Base-by-base conservation (phyloP, 2,797 vertebrate species). In the Adrianichthys oophorus region DNA sequence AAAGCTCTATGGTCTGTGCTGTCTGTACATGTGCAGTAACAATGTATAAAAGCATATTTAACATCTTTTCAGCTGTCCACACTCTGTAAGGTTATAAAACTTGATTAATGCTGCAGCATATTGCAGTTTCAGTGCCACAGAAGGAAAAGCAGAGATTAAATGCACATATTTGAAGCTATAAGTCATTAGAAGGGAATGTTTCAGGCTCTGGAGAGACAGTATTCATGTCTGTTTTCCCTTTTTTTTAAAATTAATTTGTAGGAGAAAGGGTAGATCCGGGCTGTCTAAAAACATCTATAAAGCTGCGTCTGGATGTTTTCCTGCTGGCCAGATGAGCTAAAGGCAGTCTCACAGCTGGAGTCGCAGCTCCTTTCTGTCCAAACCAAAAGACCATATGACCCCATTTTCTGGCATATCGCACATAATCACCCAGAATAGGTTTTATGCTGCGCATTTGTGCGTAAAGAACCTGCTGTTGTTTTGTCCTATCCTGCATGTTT, bases 321-420 rank as follows among this genome's bases (percentile, higher is more conserved):
- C 80, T 72, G 78, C 81, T 80, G 74, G 63, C 68, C 64, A 74
- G 76, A 79, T 82, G 68, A 85, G 73, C 76, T 66, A 45, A 68
- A 75, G 54, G 63, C 68, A 45, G 60, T n/a, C 56, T 79, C 83
- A 78, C 78, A 85, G 83, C 85, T 82, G 77, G 78, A 83, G 64
- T 37, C 2, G 16, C 57, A 69, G 49, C 59, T 62, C 59, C 54
- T 62, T 58, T 74, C 24, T 52, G 17, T 68, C 60, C 45, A 45
- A n/a, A 59, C 50, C 64, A 56, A 41, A 53, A 70, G 56, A 70
- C 24, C 55, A 55, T 46, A 52, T 84, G 83, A 85, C 81, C 83
- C 52, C 37, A 17, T 86, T 86, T 82, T 57, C 59, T 26, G 58
- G 41, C 58, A 56, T 55, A 32, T 29, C 4, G 4, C 58, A 52